phyloP scores from a whole-genome alignment of 2,797 vertebrate species.

The Eulemur albifrons region DNA sequence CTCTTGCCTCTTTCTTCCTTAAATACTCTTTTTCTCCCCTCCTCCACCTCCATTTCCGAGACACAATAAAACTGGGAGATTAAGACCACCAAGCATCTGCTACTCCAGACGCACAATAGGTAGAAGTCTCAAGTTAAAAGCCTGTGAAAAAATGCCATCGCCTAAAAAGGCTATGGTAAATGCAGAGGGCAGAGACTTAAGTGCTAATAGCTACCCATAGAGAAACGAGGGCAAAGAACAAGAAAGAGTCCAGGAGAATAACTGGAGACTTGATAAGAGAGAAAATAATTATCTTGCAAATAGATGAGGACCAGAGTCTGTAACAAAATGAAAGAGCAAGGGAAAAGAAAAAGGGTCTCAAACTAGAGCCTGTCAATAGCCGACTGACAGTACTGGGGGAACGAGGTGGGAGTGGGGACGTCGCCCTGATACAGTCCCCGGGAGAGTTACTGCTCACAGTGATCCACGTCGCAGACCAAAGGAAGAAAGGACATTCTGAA shows the following conservation, averaged over 20 bases:
- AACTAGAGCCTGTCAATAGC: not conserved
- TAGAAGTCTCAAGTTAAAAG: not conserved
- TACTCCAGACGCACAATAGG: not conserved
- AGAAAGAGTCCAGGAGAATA: not conserved
- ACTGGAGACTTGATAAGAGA: not conserved
- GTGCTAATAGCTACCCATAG: not conserved
- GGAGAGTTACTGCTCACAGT: not conserved
- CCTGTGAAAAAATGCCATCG: not conserved
- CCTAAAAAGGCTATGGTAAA: not conserved
- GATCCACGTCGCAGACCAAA: not conserved
- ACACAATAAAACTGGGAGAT: constrained; percentile 8
- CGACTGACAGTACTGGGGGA: not conserved
- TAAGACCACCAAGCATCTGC: not conserved
- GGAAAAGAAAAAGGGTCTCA: not conserved
- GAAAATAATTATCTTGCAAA: not conserved
- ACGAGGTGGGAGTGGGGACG: not conserved
- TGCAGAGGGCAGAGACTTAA: not conserved
- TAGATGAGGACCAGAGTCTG: not conserved
- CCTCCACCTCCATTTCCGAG: not conserved
- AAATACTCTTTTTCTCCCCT: not conserved
- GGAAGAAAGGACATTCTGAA: not conserved
- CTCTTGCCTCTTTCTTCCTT: constrained; percentile 36
- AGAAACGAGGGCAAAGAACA: not conserved
- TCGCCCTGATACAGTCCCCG: not conserved
- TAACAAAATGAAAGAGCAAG: not conserved